Evolutionary conservation across 1,140 invertebrate species (phyloP).

Genomic region (Lordiphosa clarofinis): DNA sequence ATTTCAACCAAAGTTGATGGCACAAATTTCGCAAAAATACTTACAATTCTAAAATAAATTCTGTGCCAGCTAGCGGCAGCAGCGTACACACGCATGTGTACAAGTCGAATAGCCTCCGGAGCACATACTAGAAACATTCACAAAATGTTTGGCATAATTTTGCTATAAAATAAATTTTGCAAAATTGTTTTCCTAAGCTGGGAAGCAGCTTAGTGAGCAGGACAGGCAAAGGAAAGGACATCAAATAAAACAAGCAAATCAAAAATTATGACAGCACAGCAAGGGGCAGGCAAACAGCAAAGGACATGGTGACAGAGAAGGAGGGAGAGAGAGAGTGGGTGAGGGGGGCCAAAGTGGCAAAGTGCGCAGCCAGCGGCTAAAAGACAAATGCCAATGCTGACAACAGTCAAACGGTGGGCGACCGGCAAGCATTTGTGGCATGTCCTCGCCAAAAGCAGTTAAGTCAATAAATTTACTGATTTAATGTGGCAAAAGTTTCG

Average conservation of each 20-base stretch:
- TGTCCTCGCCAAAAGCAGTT: constrained; percentile 64
- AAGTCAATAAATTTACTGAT: constrained; percentile 78
- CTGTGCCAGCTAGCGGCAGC: constrained; percentile 15
- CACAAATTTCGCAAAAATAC: constrained; percentile 66
- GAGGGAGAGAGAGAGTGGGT: too few species aligned
- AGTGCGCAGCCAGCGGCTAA: constrained; percentile 49
- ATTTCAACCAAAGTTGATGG: constrained; percentile 69
- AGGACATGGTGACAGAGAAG: constrained; percentile 24
- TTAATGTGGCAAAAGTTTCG: constrained; percentile 77
- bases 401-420: constrained; percentile 29
- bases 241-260: constrained; percentile 78
- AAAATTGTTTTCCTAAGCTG: constrained; percentile 77
- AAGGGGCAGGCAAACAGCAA: constrained; percentile 43
- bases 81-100: constrained; percentile 13
- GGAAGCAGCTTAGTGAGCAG: constrained; percentile 62
- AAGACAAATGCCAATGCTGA: constrained; percentile 46
- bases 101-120: constrained; percentile 52
- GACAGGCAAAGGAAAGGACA: constrained; percentile 58
- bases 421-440: constrained; percentile 33
- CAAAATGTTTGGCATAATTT: constrained; percentile 77
- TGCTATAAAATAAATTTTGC: constrained; percentile 78
- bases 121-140: constrained; percentile 72
- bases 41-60: constrained; percentile 77
- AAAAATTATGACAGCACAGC: constrained; percentile 77
- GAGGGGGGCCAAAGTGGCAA: constrained; percentile 50